Evolutionary conservation across 2,113 vertebrate species (phyloP), one percentile per base, ranked within the genome.

Genomic region (Cheirogaleus medius): DNA sequence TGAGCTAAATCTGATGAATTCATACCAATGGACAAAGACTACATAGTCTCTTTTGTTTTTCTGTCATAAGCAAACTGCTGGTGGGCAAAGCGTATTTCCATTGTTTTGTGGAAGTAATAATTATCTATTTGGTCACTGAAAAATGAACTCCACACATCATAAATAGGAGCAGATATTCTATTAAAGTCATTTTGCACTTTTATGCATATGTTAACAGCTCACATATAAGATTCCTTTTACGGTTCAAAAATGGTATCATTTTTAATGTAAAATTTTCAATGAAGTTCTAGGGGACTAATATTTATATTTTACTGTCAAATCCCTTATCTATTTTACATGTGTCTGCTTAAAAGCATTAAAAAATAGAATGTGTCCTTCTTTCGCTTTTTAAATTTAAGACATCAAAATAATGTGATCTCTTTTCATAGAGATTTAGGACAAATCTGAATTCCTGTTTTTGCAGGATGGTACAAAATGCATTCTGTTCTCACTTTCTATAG

Each of bases 391-490:
- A 44, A 15, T 5, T 34, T 7, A 74, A 44, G 13, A 4, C 58
- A 32, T 32, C 23, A 25, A 18, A 37, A 44, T 64, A 42, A 52
- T 13, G 3, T 60, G 7, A 34, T 6, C 6, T 9, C 49, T 42
- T 23, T 37, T 37, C 25, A 8, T 29, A 14, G 15, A 34, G 1
- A 54, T 32, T 29, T 3, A 20, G 21, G 27, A 12, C 54, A 32
- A 4, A 15, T 21, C 2, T 54, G 44, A 27, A 9, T 5, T 3
- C 0, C 44, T 29, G 1, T 14, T 10, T 39, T 21, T 25, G 4
- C 4, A 5, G 5, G 5, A 0, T 15, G 27, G 9, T 1, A 1
- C 47, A 2, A 9, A 4, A 8, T 7, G 1, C 25, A 13, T 5
- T 37, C 64, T n/a, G 29, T 18, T 8, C 13, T 27, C 54, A 2